These are phyloP conservation scores for Gibbula magus DNA, from an alignment of 2,888 invertebrate species.

Conservation along the genomic window DNA sequence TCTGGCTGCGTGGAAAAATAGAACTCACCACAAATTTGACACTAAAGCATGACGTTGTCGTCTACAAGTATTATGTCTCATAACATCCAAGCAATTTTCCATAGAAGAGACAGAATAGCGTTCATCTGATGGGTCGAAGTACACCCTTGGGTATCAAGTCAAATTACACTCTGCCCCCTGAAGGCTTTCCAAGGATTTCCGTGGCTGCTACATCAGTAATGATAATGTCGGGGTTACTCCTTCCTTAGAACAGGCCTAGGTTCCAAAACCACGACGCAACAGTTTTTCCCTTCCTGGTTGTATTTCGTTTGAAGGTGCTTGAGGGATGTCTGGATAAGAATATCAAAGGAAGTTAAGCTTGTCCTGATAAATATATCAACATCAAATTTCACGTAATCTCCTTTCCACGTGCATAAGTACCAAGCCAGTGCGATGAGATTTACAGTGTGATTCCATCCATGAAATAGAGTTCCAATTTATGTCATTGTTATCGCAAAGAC, in stretches of 20 bases:
- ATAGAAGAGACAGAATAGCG: too few species aligned
- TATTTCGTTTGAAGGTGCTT: too few species aligned
- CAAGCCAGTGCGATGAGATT: too few species aligned
- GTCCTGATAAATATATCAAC: too few species aligned
- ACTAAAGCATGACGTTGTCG: not conserved
- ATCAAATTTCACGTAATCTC: too few species aligned
- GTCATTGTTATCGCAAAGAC: constrained; percentile 55
- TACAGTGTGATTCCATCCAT: too few species aligned
- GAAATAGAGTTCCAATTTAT: constrained; percentile 9
- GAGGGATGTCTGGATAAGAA: too few species aligned
- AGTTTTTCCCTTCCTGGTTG: too few species aligned
- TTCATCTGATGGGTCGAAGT: not conserved
- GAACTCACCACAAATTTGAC: not conserved
- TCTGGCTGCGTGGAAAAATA: constrained; percentile 22
- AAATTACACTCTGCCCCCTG: not conserved
- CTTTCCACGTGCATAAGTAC: too few species aligned
- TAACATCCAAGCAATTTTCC: not conserved
- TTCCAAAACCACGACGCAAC: too few species aligned
- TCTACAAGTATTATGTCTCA: not conserved
- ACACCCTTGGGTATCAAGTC: not conserved
- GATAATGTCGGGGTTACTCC: not conserved
- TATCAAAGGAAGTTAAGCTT: too few species aligned
- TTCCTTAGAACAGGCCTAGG: too few species aligned
- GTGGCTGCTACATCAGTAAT: not conserved
- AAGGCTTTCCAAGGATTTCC: not conserved